A percentile compares a stretch with the other conserved stretches of the same genome.
Conservation (phyloP, 1,140 invertebrate genomes). For the Phthorimaea operculella region DNA sequence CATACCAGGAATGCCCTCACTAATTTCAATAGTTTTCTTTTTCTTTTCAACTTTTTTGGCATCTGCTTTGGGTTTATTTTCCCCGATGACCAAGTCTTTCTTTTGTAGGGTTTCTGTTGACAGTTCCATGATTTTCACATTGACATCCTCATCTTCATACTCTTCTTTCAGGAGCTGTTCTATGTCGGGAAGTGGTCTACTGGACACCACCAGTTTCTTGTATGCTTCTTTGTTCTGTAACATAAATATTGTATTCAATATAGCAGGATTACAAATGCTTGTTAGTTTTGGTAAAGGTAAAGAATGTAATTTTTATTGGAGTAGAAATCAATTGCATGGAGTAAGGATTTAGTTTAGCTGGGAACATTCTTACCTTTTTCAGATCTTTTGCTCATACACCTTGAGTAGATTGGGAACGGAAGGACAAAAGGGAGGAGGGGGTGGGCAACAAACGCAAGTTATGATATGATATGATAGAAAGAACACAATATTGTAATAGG, state of each 20-base stretch:
- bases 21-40: constrained; percentile 20
- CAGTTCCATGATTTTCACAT: constrained; percentile 79
- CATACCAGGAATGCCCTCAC: constrained; percentile 58
- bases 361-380: too few relatives aligned
- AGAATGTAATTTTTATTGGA: too few relatives aligned
- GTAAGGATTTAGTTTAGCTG: too few relatives aligned
- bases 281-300: too few relatives aligned
- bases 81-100: constrained; percentile 76
- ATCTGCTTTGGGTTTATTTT: constrained; percentile 69
- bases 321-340: too few relatives aligned
- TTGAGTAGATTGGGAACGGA: too few relatives aligned
- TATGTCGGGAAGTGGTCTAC: constrained; percentile 73
- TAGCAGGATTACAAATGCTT: too few relatives aligned
- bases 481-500: too few relatives aligned
- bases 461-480: too few relatives aligned
- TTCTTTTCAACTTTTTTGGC: constrained; percentile 25
- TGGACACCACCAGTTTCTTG: constrained; percentile 73
- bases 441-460: too few relatives aligned
- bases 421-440: too few relatives aligned
- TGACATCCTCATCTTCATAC: constrained; percentile 78
- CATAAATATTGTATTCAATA: constrained; percentile 13
- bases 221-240: constrained; percentile 73
- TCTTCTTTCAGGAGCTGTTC: constrained; percentile 75
- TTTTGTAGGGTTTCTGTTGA: constrained; percentile 73
- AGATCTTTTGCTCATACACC: too few relatives aligned